Percentiles rank a stretch among this genome's conserved stretches.
phyloP scores from a whole-genome alignment of 2,113 vertebrate genomes.

The Terrapene triunguis region DNA sequence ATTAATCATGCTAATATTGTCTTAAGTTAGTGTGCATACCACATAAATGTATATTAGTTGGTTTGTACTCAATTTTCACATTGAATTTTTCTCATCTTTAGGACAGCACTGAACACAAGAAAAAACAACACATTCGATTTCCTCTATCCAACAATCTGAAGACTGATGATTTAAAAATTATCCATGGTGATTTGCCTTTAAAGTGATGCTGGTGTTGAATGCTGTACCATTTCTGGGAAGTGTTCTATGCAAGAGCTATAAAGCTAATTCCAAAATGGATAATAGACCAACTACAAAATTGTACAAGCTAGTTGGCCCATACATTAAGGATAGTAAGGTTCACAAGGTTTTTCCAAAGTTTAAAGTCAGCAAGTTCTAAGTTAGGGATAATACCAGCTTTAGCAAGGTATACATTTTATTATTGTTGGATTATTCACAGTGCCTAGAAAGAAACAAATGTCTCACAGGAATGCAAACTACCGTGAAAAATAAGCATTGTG shows the following conservation, averaged over 20 bases:
- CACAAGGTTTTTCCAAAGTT: neutral
- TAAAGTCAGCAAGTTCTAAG: neutral
- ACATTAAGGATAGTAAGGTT: neutral
- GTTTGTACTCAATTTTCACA: neutral
- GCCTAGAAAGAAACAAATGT: too few species aligned
- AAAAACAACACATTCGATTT: neutral
- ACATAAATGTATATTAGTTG: neutral
- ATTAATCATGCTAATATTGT: neutral
- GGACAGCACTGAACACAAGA: neutral
- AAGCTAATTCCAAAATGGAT: neutral
- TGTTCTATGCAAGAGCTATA: neutral
- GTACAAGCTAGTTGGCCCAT: neutral
- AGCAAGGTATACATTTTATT: neutral
- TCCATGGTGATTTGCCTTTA: neutral
- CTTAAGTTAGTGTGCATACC: neutral
- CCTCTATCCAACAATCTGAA: neutral
- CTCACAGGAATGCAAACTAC: neutral
- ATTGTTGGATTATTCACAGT: neutral
- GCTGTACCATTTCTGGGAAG: neutral
- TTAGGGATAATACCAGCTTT: neutral
- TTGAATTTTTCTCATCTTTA: neutral
- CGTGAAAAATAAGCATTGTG: rapidly evolving
- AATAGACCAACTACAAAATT: neutral
- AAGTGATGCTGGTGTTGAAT: neutral
- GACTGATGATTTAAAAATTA: neutral